A percentile compares a stretch with the other conserved stretches of the same genome.
These are phyloP conservation scores for Physeter macrocephalus DNA, from an alignment of 2,113 vertebrate genomes.

Conservation along the genomic window DNA sequence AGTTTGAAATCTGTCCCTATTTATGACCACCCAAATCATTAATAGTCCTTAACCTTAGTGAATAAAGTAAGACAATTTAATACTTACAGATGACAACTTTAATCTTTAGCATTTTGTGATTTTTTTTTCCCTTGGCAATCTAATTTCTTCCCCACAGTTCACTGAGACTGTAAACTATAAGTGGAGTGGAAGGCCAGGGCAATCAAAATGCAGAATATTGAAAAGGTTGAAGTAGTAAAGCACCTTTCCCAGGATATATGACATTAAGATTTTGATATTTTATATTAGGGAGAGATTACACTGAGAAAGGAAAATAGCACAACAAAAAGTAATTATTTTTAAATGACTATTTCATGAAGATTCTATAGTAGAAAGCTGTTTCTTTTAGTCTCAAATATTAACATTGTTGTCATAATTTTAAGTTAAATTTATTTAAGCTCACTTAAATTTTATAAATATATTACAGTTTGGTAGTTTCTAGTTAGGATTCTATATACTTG, in stretches of 20 bases:
- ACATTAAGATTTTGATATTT: constrained; percentile 68
- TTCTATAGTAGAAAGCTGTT: neutral
- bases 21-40: neutral
- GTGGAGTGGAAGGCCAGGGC: constrained; percentile 43
- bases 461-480: neutral
- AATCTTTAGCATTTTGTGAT: constrained; percentile 9
- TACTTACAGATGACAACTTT: neutral
- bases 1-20: neutral
- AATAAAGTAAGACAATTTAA: neutral
- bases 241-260: constrained; percentile 54
- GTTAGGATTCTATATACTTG: neutral
- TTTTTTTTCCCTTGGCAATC: neutral
- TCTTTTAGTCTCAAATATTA: neutral
- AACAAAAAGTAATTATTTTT: constrained; percentile 25
- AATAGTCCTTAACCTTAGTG: neutral
- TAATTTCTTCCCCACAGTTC: constrained; percentile 30
- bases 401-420: neutral
- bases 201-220: constrained; percentile 65
- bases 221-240: constrained; percentile 74
- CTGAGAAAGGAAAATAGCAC: constrained; percentile 39
- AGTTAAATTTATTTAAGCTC: neutral
- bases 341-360: neutral
- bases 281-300: constrained; percentile 45
- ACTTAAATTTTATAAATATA: neutral
- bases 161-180: constrained; percentile 55